Percentiles rank a stretch among this genome's conserved stretches.
These are phyloP conservation scores for Brachionus calyciflorus DNA, from an alignment of 1,140 invertebrate species.

Conservation along the genomic window DNA sequence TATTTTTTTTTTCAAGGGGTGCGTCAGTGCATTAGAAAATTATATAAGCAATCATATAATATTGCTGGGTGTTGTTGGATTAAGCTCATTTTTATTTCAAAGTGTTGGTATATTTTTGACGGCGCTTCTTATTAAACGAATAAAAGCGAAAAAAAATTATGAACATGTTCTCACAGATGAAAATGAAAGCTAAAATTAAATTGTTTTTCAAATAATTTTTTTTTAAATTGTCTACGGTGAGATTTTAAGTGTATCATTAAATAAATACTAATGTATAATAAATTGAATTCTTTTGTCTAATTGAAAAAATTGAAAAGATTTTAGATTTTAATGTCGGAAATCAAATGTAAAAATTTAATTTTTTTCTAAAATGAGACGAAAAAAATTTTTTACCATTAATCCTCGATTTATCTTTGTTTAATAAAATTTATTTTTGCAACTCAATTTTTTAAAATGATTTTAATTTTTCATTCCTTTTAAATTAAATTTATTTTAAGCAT, in stretches of 20 bases:
- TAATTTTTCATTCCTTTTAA: too few relatives aligned
- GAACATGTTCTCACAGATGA: neutral
- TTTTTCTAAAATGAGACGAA: too few relatives aligned
- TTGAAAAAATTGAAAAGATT: neutral
- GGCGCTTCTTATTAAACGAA: neutral
- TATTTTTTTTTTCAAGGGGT: neutral
- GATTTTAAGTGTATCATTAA: too few relatives aligned
- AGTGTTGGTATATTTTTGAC: constrained; percentile 28
- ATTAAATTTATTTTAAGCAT: too few relatives aligned
- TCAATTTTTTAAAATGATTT: too few relatives aligned
- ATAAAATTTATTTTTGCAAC: too few relatives aligned
- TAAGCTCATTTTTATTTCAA: constrained; percentile 27
- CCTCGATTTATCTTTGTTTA: too few relatives aligned
- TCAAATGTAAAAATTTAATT: neutral
- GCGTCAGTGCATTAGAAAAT: neutral
- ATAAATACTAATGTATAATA: too few relatives aligned
- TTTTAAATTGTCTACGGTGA: neutral
- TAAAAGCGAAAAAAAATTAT: constrained; percentile 3
- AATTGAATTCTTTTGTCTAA: neutral
- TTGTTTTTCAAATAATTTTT: neutral
- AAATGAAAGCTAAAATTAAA: neutral
- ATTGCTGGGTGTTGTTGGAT: neutral
- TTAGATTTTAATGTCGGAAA: neutral
- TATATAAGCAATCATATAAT: constrained; percentile 37
- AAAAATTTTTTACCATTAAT: too few relatives aligned